Conservation (phyloP, 2,888 invertebrate species). For the Drosophila nigricruria region DNA sequence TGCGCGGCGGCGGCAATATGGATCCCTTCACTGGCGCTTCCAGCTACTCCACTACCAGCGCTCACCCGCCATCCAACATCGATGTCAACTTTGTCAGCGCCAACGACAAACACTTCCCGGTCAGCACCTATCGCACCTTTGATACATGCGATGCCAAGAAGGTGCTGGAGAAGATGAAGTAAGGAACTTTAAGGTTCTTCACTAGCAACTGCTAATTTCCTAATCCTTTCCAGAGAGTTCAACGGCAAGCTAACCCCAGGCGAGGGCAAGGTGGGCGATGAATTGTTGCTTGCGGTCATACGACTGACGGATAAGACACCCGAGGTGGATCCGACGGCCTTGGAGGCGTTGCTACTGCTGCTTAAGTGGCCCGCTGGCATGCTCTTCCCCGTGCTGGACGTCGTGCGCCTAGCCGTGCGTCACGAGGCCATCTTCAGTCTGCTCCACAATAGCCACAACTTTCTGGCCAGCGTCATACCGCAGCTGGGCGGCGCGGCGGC, state of each 20-base stretch:
- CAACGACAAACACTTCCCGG: conserved; percentile 84
- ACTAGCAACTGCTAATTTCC: background rate
- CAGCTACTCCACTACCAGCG: conserved; percentile 88
- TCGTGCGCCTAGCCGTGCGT: conserved; percentile 93
- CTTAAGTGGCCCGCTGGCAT: conserved; percentile 87
- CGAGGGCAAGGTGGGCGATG: conserved; percentile 78
- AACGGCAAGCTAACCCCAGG: conserved; percentile 86
- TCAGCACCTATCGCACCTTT: conserved; percentile 88
- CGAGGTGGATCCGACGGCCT: conserved; percentile 85
- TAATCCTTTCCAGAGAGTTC: conserved; percentile 87
- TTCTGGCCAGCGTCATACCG: conserved; percentile 85
- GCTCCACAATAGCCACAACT: conserved; percentile 85
- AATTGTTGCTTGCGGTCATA: conserved; percentile 86
- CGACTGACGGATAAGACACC: conserved; percentile 87
- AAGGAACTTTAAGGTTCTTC: too few relatives aligned
- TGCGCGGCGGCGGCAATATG: conserved; percentile 84
- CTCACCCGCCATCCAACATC: conserved; percentile 53
- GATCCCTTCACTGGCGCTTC: conserved; percentile 90
- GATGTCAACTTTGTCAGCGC: conserved; percentile 77
- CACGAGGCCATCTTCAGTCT: conserved; percentile 88
- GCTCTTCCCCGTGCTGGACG: conserved; percentile 95
- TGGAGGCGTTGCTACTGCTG: conserved; percentile 79
- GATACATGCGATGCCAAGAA: conserved; percentile 92
- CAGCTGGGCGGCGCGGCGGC: conserved; percentile 84
- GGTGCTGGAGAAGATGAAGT: conserved; percentile 89